These are phyloP conservation scores for Argyresthia goedartella DNA, from an alignment of 2,888 invertebrate species.

Conservation along the genomic window DNA sequence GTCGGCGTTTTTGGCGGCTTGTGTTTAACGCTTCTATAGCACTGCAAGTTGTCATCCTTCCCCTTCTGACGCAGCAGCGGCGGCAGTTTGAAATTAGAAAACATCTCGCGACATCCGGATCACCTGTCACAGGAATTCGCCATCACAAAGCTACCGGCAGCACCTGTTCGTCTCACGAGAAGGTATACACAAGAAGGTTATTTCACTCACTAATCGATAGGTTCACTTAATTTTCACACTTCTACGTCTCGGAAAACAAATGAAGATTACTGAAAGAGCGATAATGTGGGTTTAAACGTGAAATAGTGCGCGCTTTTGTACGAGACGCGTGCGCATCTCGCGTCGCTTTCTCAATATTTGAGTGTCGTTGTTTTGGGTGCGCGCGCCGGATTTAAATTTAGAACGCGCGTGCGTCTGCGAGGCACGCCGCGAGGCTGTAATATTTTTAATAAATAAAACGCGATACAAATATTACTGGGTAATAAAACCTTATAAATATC, in stretches of 20 bases:
- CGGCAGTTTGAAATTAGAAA: constrained; percentile 69
- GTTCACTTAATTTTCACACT: too few species aligned
- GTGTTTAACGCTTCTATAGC: constrained; percentile 57
- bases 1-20: constrained; percentile 72
- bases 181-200: too few species aligned
- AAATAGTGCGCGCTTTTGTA: background rate
- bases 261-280: too few species aligned
- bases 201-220: too few species aligned
- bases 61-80: constrained; percentile 51
- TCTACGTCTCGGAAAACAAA: too few species aligned
- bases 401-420: constrained; percentile 45
- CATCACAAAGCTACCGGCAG: background rate
- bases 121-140: background rate
- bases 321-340: constrained; percentile 36
- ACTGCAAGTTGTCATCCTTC: constrained; percentile 63
- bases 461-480: constrained; percentile 49
- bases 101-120: constrained; percentile 41
- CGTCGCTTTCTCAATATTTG: constrained; percentile 42
- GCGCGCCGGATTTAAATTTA: constrained; percentile 50
- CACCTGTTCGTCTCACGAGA: too few species aligned
- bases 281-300: too few species aligned
- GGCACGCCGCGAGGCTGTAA: constrained; percentile 41
- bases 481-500: constrained; percentile 47
- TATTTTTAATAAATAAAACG: constrained; percentile 47
- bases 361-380: constrained; percentile 54